These are phyloP conservation scores for Microcebus lehilahytsara DNA, from an alignment of 2,113 vertebrate genomes.

Conservation along the genomic window DNA sequence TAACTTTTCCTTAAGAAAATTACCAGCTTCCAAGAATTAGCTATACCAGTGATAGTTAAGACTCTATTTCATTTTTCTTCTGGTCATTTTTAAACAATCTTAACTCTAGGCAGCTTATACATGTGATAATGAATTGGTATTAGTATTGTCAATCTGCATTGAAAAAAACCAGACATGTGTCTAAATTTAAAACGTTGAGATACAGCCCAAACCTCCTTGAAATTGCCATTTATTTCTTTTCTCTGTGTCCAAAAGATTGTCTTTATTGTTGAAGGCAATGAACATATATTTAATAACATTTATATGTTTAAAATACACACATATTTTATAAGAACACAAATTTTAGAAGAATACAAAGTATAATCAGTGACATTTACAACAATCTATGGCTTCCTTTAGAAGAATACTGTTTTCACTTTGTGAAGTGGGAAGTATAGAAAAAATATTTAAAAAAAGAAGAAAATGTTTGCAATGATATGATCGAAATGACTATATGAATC, in stretches of 20 bases:
- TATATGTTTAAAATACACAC: background rate
- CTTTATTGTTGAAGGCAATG: background rate
- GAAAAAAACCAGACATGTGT: background rate
- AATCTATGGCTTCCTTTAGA: background rate
- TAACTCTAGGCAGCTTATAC: background rate
- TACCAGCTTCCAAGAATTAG: background rate
- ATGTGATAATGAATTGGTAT: background rate
- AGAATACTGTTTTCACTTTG: background rate
- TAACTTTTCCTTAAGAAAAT: slow-evolving; percentile 19
- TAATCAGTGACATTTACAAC: slow-evolving; percentile 15
- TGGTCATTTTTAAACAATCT: slow-evolving; percentile 18
- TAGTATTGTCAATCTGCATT: background rate
- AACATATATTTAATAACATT: background rate
- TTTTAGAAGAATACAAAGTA: background rate
- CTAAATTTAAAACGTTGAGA: background rate
- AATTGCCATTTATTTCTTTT: background rate
- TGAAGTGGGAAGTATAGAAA: too few species aligned
- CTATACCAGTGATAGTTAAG: background rate
- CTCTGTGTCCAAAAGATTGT: background rate
- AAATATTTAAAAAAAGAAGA: background rate
- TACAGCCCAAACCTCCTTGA: background rate
- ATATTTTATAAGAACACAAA: background rate
- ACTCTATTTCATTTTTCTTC: slow-evolving; percentile 17
- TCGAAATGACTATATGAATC: background rate
- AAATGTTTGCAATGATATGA: background rate